Evolutionary conservation across 2,113 vertebrate species (phyloP), one percentile per base, ranked within the genome.

Genomic region (Petromus typicus): DNA sequence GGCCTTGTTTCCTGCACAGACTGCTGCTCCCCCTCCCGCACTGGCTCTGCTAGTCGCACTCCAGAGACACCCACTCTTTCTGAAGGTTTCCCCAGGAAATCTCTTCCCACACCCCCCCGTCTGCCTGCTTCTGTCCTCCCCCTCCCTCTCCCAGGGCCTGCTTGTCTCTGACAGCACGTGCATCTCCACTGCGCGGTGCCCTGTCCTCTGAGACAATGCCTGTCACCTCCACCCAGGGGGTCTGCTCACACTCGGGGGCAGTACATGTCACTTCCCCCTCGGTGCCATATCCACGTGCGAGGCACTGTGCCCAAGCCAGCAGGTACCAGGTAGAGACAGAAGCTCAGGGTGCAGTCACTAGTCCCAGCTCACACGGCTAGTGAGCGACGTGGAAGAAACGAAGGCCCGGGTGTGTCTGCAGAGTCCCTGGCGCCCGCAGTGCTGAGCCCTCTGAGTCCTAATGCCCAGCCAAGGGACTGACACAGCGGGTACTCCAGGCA

Each of bases 41-140:
- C 4, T 0, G 3, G 51, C 48, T 34, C 71, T 45, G 51, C 69
- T 51, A 32, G 6, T 82, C 82, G 45, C 61, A 86, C 40, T 32
- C 32, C 16, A 69, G 71, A 89, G 32, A 94, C 80, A 64, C 75
- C 83, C 75, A 83, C 40, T 73, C 64, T 78, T 89, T 81, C 57
- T 85, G 81, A 85, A 81, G 92, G 43, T 92, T 96, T 94, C 81
- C 85, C 90, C 69, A 71, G 75, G 93, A 97, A 97, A 87, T 86
- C 90, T 96, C 86, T 91, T 81, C 81, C 79, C 48, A 67, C 0
- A 2, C 69, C 30, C 64, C n/a, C 48, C 18, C 0, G 5, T 37
- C 69, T 90, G 78, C 63, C 69, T 91, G 81, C 64, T 27, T 45
- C 20, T 80, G 48, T 63, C 40, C 10, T 32, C 51, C 57, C 83